phyloP scores from a whole-genome alignment of 2,888 invertebrate genomes.

The Cephus runcator region DNA sequence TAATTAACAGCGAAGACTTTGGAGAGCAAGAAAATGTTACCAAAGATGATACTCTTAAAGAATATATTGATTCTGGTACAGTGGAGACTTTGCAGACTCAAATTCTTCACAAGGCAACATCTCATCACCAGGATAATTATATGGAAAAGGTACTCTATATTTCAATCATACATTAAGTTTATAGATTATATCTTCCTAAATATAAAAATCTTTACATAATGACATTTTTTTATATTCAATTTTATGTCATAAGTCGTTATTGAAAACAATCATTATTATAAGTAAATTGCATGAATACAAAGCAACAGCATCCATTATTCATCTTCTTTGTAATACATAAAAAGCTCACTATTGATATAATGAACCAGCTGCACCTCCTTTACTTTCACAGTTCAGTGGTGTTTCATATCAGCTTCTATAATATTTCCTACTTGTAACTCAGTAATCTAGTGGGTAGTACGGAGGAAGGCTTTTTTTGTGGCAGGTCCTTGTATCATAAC shows the following conservation, averaged over 20 bases:
- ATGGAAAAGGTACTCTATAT: conserved; percentile 26
- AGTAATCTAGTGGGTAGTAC: background rate
- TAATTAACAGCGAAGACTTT: conserved; percentile 33
- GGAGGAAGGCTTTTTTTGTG: background rate
- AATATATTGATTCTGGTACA: conserved; percentile 16
- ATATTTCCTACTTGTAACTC: background rate
- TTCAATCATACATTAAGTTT: background rate
- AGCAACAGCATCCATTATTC: background rate
- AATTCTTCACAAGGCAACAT: conserved; percentile 21
- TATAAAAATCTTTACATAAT: background rate
- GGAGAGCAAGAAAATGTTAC: conserved; percentile 40
- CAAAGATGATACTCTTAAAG: conserved; percentile 24
- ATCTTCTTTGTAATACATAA: background rate
- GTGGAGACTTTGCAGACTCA: conserved; percentile 19
- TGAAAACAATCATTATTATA: background rate
- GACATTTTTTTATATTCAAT: too few species aligned
- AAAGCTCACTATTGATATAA: background rate
- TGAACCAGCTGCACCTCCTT: background rate
- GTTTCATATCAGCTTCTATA: background rate
- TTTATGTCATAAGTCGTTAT: background rate
- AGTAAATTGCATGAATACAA: background rate
- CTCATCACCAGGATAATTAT: conserved; percentile 26
- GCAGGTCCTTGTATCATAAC: background rate
- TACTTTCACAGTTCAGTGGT: background rate
- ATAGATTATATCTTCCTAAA: background rate